phyloP scores from a whole-genome alignment of 1,140 invertebrate species.

The Macrobrachium nipponense region DNA sequence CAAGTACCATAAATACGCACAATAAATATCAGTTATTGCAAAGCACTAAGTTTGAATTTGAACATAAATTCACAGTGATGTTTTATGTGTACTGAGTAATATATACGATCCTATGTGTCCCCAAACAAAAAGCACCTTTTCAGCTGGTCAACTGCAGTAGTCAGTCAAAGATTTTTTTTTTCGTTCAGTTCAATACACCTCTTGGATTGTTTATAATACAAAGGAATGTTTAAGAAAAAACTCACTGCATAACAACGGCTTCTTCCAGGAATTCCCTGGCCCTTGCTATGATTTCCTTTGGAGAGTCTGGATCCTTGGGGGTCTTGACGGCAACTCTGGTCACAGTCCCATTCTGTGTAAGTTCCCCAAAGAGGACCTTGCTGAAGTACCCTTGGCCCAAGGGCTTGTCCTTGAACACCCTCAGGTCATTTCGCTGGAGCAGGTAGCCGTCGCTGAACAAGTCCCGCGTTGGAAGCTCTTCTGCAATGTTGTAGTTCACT shows the following conservation, averaged over 20 bases:
- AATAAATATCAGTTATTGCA: neutral
- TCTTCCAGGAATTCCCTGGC: slow-evolving; percentile 27
- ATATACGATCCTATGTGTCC: too few relatives aligned
- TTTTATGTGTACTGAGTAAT: too few relatives aligned
- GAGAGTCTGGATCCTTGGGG: neutral
- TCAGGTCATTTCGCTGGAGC: neutral
- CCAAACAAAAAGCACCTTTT: too few relatives aligned
- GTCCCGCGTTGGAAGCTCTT: neutral
- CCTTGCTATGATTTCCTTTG: neutral
- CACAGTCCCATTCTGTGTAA: neutral
- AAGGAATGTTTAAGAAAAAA: neutral
- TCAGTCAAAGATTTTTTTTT: too few relatives aligned
- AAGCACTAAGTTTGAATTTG: too few relatives aligned
- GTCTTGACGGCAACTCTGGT: slow-evolving; percentile 47
- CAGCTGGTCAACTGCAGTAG: too few relatives aligned
- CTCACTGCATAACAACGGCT: slow-evolving; percentile 45
- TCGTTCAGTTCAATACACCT: too few relatives aligned
- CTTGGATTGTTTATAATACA: neutral
- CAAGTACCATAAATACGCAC: too few relatives aligned
- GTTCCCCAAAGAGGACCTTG: slow-evolving; percentile 19
- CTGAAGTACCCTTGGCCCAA: slow-evolving; percentile 35
- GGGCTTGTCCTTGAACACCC: neutral
- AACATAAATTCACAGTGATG: too few relatives aligned
- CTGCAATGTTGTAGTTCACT: neutral
- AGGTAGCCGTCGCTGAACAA: slow-evolving; percentile 18